Percentiles rank a stretch among this genome's conserved stretches.
These are phyloP conservation scores for Drosophila prolongata DNA, from an alignment of 2,888 invertebrate species.

Conservation along the genomic window DNA sequence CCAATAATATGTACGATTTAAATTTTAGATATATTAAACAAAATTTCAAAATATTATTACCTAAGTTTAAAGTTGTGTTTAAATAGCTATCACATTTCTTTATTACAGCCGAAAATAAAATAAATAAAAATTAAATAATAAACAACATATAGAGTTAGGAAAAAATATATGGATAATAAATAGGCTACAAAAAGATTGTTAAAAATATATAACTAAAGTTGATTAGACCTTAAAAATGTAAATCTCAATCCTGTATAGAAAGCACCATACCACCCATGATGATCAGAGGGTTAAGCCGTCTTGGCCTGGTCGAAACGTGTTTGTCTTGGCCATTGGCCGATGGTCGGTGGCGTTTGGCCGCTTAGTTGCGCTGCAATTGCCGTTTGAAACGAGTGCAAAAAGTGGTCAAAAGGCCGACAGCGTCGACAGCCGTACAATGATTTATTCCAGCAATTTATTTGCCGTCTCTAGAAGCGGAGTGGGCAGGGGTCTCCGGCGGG, in stretches of 20 bases:
- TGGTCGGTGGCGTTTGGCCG: slow-evolving; percentile 12
- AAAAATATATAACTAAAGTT: no score
- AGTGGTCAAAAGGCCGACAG: slow-evolving; percentile 73
- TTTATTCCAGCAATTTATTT: slow-evolving; percentile 81
- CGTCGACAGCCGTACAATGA: slow-evolving; percentile 69
- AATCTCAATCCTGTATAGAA: not conserved
- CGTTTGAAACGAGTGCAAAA: slow-evolving; percentile 74
- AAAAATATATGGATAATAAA: no score
- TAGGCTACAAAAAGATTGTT: no score
- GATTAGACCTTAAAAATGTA: no score
- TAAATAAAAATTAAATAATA: no score
- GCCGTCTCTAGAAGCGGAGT: slow-evolving; percentile 52
- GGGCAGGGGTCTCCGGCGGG: not conserved
- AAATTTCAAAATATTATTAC: no score
- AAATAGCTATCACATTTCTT: no score
- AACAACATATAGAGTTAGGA: no score
- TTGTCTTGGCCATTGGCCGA: slow-evolving; percentile 36
- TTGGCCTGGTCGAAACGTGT: slow-evolving; percentile 7
- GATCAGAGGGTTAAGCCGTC: slow-evolving; percentile 14
- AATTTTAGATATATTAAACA: no score
- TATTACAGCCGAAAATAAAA: no score
- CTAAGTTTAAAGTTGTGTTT: no score
- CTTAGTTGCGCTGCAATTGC: slow-evolving; percentile 43
- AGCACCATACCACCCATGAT: not conserved
- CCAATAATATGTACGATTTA: no score